Conservation (phyloP, 2,797 vertebrate genomes). For the Premnoplex brunnescens region DNA sequence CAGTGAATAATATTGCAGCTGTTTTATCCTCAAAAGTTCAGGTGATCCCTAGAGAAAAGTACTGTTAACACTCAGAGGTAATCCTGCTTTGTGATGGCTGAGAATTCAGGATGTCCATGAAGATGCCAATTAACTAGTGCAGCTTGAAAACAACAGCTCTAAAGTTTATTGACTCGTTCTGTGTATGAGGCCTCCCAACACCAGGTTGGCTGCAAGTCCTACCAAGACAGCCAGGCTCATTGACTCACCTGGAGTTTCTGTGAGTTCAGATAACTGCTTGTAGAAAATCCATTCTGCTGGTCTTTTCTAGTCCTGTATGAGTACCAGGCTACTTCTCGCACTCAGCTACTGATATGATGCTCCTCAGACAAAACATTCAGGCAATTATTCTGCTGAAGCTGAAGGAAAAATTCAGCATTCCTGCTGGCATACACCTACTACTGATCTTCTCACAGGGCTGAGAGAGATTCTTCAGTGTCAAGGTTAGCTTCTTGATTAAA, state of each 20-base stretch:
- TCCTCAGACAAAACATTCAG: background rate
- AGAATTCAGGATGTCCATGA: background rate
- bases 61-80: background rate
- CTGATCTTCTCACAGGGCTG: background rate
- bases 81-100: background rate
- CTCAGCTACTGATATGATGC: background rate
- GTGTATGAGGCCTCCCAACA: background rate
- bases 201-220: background rate
- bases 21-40: background rate
- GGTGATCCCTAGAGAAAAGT: background rate
- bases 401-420: background rate
- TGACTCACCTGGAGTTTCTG: background rate
- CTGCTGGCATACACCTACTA: background rate
- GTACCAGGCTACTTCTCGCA: background rate
- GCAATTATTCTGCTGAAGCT: background rate
- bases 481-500: background rate
- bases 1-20: background rate
- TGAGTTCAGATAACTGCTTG: background rate
- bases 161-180: background rate
- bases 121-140: background rate
- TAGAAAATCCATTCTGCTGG: background rate
- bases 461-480: background rate
- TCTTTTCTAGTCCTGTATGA: background rate
- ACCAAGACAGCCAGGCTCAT: background rate
- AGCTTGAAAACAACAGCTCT: background rate